A percentile compares a stretch with the other conserved stretches of the same genome.
Conservation (phyloP, 92 coral and sea anemone genomes). For the Pocillopora grandis region DNA sequence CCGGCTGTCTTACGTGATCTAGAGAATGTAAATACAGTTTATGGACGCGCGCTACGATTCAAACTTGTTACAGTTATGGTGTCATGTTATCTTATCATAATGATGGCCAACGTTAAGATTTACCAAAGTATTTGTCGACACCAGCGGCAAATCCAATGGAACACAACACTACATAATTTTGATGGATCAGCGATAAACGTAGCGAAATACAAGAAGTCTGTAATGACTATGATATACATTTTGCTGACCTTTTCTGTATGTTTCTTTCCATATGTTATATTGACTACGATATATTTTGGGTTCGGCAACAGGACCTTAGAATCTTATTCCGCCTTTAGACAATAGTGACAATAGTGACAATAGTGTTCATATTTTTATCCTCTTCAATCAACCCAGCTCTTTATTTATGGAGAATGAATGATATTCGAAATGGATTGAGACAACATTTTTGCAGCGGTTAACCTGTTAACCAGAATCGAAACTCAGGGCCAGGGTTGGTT, state of each 20-base stretch:
- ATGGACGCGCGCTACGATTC: neutral
- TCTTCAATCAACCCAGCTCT: slow-evolving; percentile 10
- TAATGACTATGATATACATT: neutral
- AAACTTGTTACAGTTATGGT: no score
- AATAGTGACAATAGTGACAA: neutral
- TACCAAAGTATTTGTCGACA: neutral
- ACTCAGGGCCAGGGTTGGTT: no score
- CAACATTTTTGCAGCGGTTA: neutral
- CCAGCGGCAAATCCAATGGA: neutral
- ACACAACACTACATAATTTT: neutral
- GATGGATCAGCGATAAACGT: slow-evolving; percentile 6
- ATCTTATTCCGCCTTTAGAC: neutral
- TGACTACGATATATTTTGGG: neutral
- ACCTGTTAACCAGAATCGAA: no score
- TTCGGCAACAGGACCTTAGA: neutral
- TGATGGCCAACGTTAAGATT: slow-evolving; percentile 1
- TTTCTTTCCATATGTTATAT: neutral
- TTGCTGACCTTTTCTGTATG: neutral
- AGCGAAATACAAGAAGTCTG: slow-evolving; percentile 14
- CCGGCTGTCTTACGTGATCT: neutral
- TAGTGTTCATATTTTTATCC: slow-evolving; percentile 3
- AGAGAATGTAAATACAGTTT: neutral
- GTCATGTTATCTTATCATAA: neutral
- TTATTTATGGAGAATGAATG: slow-evolving; percentile 27
- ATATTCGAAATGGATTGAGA: neutral